A percentile compares a stretch with the other conserved stretches of the same genome.
These are phyloP conservation scores for Pyralis farinalis DNA, from an alignment of 2,888 invertebrate species.

Conservation along the genomic window DNA sequence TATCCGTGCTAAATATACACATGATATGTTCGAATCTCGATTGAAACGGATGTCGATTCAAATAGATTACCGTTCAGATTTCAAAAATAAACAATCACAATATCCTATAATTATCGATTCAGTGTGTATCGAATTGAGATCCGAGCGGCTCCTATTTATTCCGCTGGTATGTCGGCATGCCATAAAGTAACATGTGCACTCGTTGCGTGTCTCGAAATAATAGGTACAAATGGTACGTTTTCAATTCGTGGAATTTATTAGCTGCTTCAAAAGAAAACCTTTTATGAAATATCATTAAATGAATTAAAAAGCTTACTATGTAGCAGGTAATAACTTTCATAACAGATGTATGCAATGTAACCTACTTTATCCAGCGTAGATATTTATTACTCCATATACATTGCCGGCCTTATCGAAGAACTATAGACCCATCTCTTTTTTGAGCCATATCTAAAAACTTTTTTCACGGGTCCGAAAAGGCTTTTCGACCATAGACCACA, in stretches of 20 bases:
- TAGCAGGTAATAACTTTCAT: too few relatives aligned
- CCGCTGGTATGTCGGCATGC: conserved; percentile 2
- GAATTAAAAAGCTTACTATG: too few relatives aligned
- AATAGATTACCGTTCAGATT: too few relatives aligned
- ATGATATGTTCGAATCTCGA: not conserved
- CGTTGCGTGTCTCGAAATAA: conserved; percentile 8
- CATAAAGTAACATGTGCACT: conserved; percentile 6
- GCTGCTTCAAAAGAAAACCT: conserved; percentile 3
- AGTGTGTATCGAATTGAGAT: not conserved
- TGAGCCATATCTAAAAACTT: too few relatives aligned
- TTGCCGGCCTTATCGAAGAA: too few relatives aligned
- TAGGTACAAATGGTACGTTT: conserved; percentile 8
- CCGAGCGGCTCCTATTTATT: not conserved
- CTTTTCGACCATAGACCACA: too few relatives aligned
- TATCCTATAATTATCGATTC: conserved; percentile 2
- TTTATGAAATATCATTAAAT: not conserved
- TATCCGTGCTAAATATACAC: not conserved
- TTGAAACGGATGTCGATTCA: not conserved
- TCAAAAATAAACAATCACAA: not conserved
- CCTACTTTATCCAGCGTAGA: too few relatives aligned
- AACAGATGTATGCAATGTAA: too few relatives aligned
- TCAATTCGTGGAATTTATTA: conserved; percentile 6
- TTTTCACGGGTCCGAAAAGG: too few relatives aligned
- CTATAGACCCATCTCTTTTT: too few relatives aligned
- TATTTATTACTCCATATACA: too few relatives aligned